Evolutionary conservation across 2,113 vertebrate genomes (phyloP).

Genomic region (Dinomys branickii): DNA sequence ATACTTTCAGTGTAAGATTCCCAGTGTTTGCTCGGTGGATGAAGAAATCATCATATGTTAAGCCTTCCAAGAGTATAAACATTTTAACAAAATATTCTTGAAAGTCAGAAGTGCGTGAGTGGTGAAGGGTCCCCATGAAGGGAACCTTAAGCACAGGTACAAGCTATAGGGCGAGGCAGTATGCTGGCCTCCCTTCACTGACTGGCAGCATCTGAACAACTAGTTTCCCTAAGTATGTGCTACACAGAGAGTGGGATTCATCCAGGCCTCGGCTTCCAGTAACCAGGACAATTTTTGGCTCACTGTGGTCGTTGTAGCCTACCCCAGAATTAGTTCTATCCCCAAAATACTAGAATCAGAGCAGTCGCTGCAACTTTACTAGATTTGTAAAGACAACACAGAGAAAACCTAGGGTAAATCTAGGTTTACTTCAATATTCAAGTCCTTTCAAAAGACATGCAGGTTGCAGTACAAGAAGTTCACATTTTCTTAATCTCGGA

Average conservation of each 20-base stretch:
- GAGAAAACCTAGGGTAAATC: neutral
- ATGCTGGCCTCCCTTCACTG: neutral
- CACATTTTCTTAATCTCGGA: neutral
- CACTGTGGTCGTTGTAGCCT: neutral
- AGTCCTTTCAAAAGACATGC: neutral
- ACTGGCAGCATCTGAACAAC: neutral
- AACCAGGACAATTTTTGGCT: neutral
- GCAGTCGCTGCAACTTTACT: neutral
- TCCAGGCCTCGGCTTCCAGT: neutral
- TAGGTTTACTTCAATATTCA: neutral
- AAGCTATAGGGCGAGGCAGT: neutral
- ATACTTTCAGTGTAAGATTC: neutral
- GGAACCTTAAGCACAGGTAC: neutral
- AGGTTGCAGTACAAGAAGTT: neutral
- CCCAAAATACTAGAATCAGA: neutral
- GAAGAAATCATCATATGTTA: neutral
- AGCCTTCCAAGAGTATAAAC: neutral
- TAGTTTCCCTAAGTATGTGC: neutral
- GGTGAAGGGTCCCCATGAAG: neutral
- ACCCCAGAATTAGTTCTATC: neutral
- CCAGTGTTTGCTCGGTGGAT: neutral
- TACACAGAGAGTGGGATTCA: too few species aligned
- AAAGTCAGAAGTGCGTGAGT: neutral
- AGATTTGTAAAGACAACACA: neutral
- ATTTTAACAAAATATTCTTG: neutral